Evolutionary conservation across 2,797 vertebrate species (phyloP).

Genomic region (Myotis findleyi): DNA sequence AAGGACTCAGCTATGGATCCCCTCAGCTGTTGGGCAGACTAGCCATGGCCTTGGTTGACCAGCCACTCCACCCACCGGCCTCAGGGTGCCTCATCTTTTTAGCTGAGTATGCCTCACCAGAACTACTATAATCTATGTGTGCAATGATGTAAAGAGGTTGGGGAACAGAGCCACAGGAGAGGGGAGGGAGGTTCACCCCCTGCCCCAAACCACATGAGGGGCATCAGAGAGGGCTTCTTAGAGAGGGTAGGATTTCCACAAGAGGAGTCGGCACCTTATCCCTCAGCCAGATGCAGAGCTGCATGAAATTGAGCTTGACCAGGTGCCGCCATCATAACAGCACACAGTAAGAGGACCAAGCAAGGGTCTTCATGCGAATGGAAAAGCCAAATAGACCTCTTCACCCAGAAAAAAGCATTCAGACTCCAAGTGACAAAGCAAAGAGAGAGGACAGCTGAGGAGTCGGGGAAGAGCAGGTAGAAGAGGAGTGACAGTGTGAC

Average conservation of each 20-base stretch:
- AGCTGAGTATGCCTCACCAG: not conserved
- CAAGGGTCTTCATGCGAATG: accelerated
- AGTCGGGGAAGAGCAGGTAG: not conserved
- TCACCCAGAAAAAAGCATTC: not conserved
- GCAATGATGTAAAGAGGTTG: not conserved
- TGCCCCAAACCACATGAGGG: not conserved
- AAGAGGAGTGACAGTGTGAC: not conserved
- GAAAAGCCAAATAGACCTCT: not conserved
- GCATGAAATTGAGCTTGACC: not conserved
- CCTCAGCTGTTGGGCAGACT: not conserved
- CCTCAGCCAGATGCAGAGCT: not conserved
- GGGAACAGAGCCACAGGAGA: not conserved
- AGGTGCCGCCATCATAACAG: accelerated
- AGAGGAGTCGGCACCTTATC: accelerated
- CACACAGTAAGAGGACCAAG: accelerated
- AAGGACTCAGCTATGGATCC: not conserved
- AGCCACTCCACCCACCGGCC: not conserved
- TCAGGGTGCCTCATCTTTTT: not conserved
- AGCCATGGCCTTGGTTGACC: not conserved
- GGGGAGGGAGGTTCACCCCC: too few species aligned
- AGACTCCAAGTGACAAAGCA: not conserved
- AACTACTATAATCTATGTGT: not conserved
- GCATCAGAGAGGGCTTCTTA: not conserved
- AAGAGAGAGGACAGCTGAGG: not conserved
- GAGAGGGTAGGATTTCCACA: accelerated